These are phyloP conservation scores for Masnerella sp. DNA, from an alignment of 2,888 invertebrate genomes.

Conservation along the genomic window DNA sequence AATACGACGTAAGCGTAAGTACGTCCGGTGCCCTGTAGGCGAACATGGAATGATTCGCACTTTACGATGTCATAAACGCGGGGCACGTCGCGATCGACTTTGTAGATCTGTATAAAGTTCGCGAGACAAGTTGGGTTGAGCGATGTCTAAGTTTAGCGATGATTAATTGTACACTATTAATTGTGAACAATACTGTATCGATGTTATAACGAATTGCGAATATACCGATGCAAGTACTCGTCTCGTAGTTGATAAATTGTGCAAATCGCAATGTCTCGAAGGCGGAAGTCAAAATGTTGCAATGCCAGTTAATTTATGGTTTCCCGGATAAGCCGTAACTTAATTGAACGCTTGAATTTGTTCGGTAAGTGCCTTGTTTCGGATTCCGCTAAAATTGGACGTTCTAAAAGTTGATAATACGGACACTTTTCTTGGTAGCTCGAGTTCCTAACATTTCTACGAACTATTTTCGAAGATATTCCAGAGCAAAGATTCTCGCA, in stretches of 20 bases:
- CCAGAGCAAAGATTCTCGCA: background rate
- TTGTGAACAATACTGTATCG: slow-evolving; percentile 28
- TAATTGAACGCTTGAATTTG: slow-evolving; percentile 14
- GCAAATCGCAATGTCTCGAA: slow-evolving; percentile 10
- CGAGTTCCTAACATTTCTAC: slow-evolving; percentile 17
- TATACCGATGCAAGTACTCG: slow-evolving; percentile 15
- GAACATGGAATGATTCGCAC: background rate
- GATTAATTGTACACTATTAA: slow-evolving; percentile 16
- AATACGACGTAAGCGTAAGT: slow-evolving; percentile 25
- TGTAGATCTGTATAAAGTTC: slow-evolving; percentile 40
- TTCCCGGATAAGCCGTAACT: background rate
- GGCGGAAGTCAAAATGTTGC: slow-evolving; percentile 42
- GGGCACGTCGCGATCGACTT: slow-evolving; percentile 14
- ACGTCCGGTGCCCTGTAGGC: background rate
- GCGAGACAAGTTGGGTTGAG: slow-evolving; percentile 16
- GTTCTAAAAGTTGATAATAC: background rate
- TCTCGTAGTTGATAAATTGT: slow-evolving; percentile 26
- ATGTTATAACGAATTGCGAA: slow-evolving; percentile 32
- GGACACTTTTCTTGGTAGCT: background rate
- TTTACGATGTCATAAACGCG: background rate
- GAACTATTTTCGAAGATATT: background rate
- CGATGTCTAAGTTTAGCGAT: background rate
- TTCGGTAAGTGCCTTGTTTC: slow-evolving; percentile 27
- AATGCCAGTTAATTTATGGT: slow-evolving; percentile 11
- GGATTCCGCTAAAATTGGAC: slow-evolving; percentile 9